Conservation (phyloP, 2,888 invertebrate species). For the Mythimna lalbum region DNA sequence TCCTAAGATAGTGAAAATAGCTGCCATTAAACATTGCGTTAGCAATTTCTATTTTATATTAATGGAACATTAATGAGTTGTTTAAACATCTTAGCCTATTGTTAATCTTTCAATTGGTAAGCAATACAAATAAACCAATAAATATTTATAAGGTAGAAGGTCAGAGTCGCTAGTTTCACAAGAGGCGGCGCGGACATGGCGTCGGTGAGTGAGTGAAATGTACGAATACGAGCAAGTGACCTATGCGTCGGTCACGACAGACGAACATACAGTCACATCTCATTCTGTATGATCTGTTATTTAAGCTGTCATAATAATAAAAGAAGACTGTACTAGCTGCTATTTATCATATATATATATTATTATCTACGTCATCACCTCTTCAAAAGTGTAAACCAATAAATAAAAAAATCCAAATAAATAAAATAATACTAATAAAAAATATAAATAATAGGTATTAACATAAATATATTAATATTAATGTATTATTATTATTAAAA, state of each 20-base stretch:
- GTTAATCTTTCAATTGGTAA: constrained; percentile 11
- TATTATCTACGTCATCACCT: too few species aligned
- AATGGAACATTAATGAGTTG: not conserved
- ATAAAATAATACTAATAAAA: too few species aligned
- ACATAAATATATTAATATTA: too few species aligned
- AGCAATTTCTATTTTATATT: not conserved
- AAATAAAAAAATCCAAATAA: too few species aligned
- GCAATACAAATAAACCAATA: constrained; percentile 22
- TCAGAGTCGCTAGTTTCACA: constrained; percentile 16
- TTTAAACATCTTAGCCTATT: not conserved
- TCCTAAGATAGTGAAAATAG: not conserved
- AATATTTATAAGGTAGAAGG: constrained; percentile 27
- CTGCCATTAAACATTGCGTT: not conserved
- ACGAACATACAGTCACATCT: constrained; percentile 2
- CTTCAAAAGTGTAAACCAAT: too few species aligned
- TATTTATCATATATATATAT: too few species aligned
- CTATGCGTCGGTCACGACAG: constrained; percentile 50
- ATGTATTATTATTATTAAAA: too few species aligned
- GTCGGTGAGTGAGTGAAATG: constrained; percentile 23
- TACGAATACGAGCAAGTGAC: constrained; percentile 49
- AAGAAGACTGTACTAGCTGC: too few species aligned
- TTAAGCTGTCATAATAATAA: not conserved
- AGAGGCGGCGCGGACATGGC: constrained; percentile 14
- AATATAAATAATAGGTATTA: too few species aligned
- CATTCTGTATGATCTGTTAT: not conserved